Conservation (phyloP, 2,797 vertebrate species). For the Parauchenoglanis punctatus region DNA sequence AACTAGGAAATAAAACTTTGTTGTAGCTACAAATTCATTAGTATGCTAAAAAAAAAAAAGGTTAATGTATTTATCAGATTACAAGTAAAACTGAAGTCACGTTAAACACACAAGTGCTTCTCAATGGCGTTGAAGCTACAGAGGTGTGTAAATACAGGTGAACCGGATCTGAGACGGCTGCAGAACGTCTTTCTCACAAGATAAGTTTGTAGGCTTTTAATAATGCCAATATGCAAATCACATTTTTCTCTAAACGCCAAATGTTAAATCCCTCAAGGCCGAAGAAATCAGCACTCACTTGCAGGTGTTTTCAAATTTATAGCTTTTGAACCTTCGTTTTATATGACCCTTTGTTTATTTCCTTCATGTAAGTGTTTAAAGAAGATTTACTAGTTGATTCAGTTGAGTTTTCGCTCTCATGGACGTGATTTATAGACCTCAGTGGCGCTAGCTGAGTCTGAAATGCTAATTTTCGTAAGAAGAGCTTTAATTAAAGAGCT, state of each 20-base stretch:
- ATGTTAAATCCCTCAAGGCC: no score
- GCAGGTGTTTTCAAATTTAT: not conserved
- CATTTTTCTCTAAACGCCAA: no score
- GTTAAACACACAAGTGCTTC: no score
- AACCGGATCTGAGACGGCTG: not conserved
- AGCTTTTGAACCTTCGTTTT: not conserved
- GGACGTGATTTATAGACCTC: not conserved
- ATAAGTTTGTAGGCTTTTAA: not conserved
- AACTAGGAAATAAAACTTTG: no score
- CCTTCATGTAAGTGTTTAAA: not conserved
- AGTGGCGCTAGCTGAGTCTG: not conserved
- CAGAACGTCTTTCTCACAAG: not conserved
- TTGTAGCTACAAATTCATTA: no score
- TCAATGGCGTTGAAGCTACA: not conserved
- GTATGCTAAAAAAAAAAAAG: no score
- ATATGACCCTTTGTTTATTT: not conserved
- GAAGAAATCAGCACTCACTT: no score
- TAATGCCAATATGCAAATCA: no score
- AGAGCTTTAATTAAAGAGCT: not conserved
- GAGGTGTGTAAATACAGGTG: not conserved
- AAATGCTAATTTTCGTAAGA: not conserved
- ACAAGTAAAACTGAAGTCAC: no score
- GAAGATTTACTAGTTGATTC: not conserved
- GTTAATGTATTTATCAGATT: no score
- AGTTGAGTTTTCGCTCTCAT: not conserved